These are phyloP conservation scores for Dorcus hopei DNA, from an alignment of 2,888 invertebrate species.

Conservation along the genomic window DNA sequence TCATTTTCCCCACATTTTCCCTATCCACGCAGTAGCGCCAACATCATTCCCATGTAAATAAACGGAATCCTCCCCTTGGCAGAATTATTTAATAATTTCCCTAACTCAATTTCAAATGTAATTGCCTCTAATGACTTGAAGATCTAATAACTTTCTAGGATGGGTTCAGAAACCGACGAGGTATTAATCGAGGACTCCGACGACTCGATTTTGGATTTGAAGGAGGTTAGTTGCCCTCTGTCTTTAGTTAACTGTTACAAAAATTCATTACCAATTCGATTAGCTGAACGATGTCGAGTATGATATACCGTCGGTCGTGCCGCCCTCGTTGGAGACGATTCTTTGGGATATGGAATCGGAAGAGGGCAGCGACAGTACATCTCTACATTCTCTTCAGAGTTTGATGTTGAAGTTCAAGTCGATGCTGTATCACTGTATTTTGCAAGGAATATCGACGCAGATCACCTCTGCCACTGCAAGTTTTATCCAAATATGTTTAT, in stretches of 20 bases:
- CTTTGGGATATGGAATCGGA: slow-evolving; percentile 71
- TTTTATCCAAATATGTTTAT: slow-evolving; percentile 21
- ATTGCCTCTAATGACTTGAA: no score
- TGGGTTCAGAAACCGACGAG: slow-evolving; percentile 46
- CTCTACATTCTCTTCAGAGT: slow-evolving; percentile 54
- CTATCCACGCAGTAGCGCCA: no score
- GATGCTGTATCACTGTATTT: slow-evolving; percentile 72
- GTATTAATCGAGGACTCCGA: slow-evolving; percentile 44
- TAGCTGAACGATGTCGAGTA: slow-evolving; percentile 80
- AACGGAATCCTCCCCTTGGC: no score
- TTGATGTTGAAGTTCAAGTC: slow-evolving; percentile 55
- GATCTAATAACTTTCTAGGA: slow-evolving; percentile 13
- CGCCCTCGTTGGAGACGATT: slow-evolving; percentile 78
- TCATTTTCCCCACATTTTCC: no score
- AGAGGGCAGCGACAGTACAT: slow-evolving; percentile 58
- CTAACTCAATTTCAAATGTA: no score
- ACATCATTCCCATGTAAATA: no score
- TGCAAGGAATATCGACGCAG: slow-evolving; percentile 89
- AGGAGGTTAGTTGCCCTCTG: slow-evolving; percentile 36
- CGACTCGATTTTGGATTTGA: slow-evolving; percentile 44
- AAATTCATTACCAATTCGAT: slow-evolving; percentile 30
- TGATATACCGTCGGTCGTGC: slow-evolving; percentile 70
- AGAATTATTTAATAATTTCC: no score
- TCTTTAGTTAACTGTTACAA: neutral
- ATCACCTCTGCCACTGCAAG: slow-evolving; percentile 79